Conservation (phyloP, 2,888 invertebrate genomes). For the Frankliniella fusca region DNA sequence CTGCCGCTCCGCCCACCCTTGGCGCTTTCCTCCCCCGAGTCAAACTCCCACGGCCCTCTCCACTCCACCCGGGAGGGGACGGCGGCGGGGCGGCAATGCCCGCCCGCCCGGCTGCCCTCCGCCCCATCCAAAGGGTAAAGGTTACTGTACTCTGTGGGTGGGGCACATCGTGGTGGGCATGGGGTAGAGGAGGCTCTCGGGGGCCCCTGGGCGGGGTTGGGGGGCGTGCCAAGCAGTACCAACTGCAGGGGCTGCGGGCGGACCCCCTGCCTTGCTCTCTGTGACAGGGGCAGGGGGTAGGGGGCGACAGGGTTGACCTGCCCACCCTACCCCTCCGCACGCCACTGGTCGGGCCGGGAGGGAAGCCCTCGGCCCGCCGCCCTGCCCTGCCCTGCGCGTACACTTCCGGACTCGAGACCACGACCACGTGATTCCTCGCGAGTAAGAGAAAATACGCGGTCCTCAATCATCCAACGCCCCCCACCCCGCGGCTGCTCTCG, state of each 20-base stretch:
- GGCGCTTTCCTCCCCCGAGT: no score
- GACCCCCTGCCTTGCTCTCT: not conserved
- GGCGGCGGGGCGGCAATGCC: not conserved
- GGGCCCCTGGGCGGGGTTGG: not conserved
- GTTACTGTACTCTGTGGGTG: slow-evolving; percentile 12
- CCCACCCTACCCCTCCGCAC: no score
- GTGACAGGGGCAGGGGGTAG: no score
- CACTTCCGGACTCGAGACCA: no score
- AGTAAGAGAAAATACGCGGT: no score
- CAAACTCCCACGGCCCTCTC: not conserved
- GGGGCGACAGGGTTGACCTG: not conserved
- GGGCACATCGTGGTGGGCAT: not conserved
- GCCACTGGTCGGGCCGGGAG: no score
- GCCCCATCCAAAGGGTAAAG: slow-evolving; percentile 17
- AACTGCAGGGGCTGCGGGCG: slow-evolving; percentile 1
- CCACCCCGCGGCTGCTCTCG: no score
- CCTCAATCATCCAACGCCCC: no score
- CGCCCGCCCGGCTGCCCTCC: not conserved
- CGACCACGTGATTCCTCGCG: no score
- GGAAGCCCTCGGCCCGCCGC: no score
- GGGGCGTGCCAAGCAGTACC: slow-evolving; percentile 2
- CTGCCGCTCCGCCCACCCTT: no score
- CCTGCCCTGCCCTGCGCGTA: no score
- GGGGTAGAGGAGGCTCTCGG: not conserved
- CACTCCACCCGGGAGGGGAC: not conserved